Evolutionary conservation across 1,140 invertebrate species (phyloP).

Genomic region (Macrotrachela quadricornifera): DNA sequence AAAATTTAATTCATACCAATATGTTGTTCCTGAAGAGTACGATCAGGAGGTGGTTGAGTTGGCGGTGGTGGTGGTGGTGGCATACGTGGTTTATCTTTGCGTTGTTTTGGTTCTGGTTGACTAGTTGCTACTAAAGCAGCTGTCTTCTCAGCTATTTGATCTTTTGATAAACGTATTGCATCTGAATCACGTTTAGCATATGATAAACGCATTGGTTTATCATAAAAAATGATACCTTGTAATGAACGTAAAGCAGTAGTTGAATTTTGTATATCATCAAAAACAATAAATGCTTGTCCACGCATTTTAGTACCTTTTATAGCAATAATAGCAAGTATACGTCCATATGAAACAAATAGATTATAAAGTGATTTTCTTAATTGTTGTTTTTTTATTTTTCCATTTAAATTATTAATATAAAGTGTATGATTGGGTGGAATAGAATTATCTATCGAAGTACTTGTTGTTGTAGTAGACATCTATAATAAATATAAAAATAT

Average conservation of each 20-base stretch:
- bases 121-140: constrained; percentile 42
- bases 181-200: constrained; percentile 81
- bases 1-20: too few relatives aligned
- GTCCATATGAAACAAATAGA: constrained; percentile 97
- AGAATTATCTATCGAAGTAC: too few relatives aligned
- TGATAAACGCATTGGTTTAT: constrained; percentile 97
- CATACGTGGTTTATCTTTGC: too few relatives aligned
- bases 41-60: too few relatives aligned
- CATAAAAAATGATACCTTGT: constrained; percentile 98
- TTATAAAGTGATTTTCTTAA: constrained; percentile 93
- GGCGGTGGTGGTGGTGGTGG: too few relatives aligned
- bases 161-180: constrained; percentile 88
- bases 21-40: too few relatives aligned
- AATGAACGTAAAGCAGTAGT: constrained; percentile 85
- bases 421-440: constrained; percentile 71
- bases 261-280: constrained; percentile 88
- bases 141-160: constrained; percentile 65
- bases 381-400: constrained; percentile 93
- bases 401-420: constrained; percentile 98
- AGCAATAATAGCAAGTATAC: constrained; percentile 90
- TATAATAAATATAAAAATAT: too few relatives aligned
- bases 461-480: too few relatives aligned
- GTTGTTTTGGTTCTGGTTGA: constrained; percentile 20
- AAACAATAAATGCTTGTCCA: constrained; percentile 97
- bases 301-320: constrained; percentile 93